Conservation (phyloP, 1,140 invertebrate genomes). For the Drosophila erecta region DNA sequence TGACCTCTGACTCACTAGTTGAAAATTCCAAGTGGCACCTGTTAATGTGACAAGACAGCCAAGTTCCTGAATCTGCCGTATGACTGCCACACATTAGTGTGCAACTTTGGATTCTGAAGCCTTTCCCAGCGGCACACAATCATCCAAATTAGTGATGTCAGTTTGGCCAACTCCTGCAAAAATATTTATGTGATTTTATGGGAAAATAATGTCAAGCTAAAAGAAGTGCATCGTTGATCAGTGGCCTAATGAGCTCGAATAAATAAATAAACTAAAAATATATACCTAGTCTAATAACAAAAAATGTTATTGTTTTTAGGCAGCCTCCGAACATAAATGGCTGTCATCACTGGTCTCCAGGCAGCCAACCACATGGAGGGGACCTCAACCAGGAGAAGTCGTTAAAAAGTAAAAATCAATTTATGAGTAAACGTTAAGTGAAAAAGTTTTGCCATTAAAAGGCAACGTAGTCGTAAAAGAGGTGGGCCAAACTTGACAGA, state of each 20-base stretch:
- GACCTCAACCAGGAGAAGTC: constrained; percentile 33
- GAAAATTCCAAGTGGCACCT: constrained; percentile 76
- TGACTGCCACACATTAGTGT: constrained; percentile 34
- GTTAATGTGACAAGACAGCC: constrained; percentile 61
- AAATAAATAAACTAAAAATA: too few species aligned
- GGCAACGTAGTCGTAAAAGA: constrained; percentile 34
- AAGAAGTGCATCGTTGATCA: too few species aligned
- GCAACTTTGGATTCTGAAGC: constrained; percentile 12
- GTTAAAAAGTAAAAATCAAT: constrained; percentile 84
- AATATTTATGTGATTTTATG: too few species aligned
- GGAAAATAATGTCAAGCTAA: too few species aligned
- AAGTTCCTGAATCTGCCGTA: constrained; percentile 32
- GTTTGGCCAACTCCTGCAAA: neutral
- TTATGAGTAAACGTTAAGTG: constrained; percentile 83
- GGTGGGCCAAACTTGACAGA: constrained; percentile 52
- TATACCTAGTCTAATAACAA: too few species aligned
- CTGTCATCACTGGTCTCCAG: constrained; percentile 18
- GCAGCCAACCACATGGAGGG: constrained; percentile 13
- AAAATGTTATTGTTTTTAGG: too few species aligned
- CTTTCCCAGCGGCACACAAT: neutral
- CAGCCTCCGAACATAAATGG: neutral
- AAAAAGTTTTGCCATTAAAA: constrained; percentile 83
- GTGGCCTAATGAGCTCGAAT: too few species aligned
- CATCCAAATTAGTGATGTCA: constrained; percentile 9
- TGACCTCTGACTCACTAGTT: constrained; percentile 73